Conservation (phyloP, 2,113 vertebrate species). For the Oncorhynchus gorbuscha region DNA sequence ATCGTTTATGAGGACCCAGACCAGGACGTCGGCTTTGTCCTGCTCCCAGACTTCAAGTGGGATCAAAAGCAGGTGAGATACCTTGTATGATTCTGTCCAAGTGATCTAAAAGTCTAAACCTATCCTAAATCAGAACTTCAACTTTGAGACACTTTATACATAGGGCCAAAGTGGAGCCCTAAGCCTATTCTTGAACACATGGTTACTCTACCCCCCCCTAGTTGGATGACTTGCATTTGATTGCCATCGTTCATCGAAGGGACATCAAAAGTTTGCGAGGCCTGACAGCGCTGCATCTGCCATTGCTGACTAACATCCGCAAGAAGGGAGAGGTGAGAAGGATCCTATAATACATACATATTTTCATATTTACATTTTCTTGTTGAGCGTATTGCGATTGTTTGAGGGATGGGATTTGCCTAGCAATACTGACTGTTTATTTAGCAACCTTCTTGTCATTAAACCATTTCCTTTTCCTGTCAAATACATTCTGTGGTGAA, state of each 20-base stretch:
- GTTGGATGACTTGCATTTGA: conserved; percentile 90
- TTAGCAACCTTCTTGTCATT: too few species aligned
- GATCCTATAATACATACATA: background rate
- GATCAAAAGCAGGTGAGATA: conserved; percentile 88
- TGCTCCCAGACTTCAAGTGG: conserved; percentile 96
- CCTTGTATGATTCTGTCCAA: too few species aligned
- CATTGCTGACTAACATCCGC: conserved; percentile 82
- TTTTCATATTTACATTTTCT: background rate
- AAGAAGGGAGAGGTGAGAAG: conserved; percentile 81
- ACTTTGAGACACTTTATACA: too few species aligned
- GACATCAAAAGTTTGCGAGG: conserved; percentile 84
- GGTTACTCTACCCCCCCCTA: conserved; percentile 43
- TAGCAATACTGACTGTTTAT: too few species aligned
- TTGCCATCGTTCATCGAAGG: conserved; percentile 82
- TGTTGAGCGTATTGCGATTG: background rate
- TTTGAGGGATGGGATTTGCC: background rate
- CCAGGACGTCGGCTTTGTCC: conserved; percentile 81
- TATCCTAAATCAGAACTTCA: too few species aligned
- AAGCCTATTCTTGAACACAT: background rate
- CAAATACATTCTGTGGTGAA: background rate
- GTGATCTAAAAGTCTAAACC: too few species aligned
- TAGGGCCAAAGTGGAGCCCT: too few species aligned
- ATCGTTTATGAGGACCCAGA: conserved; percentile 90
- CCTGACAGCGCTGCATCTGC: conserved; percentile 82
- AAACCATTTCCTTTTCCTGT: background rate